phyloP scores from a whole-genome alignment of 1,140 invertebrate genomes.

The Leptinotarsa lineolata region DNA sequence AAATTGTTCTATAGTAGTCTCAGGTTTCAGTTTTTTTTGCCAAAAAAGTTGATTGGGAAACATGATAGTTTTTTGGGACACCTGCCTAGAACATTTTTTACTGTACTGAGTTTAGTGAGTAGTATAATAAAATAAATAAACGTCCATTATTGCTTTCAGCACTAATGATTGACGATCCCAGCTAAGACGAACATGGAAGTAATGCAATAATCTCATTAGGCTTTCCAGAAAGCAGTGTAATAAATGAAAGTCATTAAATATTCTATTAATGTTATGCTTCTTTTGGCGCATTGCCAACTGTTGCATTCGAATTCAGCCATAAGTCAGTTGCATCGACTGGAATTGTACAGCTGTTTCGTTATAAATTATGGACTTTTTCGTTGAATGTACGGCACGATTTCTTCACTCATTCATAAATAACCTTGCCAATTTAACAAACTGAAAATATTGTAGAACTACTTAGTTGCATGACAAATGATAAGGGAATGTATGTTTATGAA shows the following conservation, averaged over 20 bases:
- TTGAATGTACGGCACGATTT: background rate
- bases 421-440: background rate
- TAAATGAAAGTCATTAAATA: conserved; percentile 7
- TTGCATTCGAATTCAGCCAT: background rate
- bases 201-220: too few relatives aligned
- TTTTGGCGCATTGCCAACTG: conserved; percentile 7
- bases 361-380: background rate
- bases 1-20: too few relatives aligned
- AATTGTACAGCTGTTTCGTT: background rate
- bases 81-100: too few relatives aligned
- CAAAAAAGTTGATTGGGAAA: too few relatives aligned
- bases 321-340: too few relatives aligned
- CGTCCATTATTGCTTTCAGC: too few relatives aligned
- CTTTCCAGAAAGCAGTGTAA: background rate
- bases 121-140: too few relatives aligned
- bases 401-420: background rate
- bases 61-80: too few relatives aligned
- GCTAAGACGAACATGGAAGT: too few relatives aligned
- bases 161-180: too few relatives aligned
- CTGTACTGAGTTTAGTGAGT: too few relatives aligned
- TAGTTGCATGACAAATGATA: conserved; percentile 18
- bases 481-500: conserved; percentile 15
- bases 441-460: conserved; percentile 13
- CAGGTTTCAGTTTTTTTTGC: too few relatives aligned
- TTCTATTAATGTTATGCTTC: conserved; percentile 7